Conservation (phyloP, 2,797 vertebrate species). For the Premnoplex brunnescens region DNA sequence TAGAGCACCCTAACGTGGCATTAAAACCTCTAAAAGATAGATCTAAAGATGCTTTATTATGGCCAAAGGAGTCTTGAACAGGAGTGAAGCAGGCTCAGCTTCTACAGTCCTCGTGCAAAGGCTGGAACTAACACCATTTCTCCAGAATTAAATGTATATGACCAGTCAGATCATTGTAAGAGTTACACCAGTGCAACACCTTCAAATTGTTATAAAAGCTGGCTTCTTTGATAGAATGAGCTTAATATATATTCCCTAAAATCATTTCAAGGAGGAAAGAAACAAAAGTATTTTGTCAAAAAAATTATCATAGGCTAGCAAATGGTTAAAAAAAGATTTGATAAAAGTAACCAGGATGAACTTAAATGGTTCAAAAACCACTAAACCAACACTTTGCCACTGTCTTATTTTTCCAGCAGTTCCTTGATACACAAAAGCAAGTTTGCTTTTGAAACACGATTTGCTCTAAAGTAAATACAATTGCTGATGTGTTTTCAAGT, state of each 20-base stretch:
- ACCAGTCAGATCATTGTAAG: accelerated
- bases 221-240: neutral
- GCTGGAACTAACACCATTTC: neutral
- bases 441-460: neutral
- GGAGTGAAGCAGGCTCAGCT: neutral
- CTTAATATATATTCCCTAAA: neutral
- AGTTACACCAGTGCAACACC: neutral
- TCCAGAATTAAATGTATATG: neutral
- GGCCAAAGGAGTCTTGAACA: neutral
- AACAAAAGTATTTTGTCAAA: neutral
- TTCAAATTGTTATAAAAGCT: neutral
- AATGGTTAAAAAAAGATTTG: neutral
- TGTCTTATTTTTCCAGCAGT: neutral
- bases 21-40: neutral
- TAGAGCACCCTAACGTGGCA: neutral
- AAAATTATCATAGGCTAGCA: neutral
- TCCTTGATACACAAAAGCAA: neutral
- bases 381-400: neutral
- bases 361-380: neutral
- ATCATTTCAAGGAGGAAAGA: neutral
- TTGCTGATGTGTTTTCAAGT: neutral
- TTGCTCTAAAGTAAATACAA: neutral
- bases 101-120: neutral
- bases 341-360: neutral
- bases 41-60: neutral